These are phyloP conservation scores for Pseudococcus viburni DNA, from an alignment of 2,888 invertebrate species.

Conservation along the genomic window DNA sequence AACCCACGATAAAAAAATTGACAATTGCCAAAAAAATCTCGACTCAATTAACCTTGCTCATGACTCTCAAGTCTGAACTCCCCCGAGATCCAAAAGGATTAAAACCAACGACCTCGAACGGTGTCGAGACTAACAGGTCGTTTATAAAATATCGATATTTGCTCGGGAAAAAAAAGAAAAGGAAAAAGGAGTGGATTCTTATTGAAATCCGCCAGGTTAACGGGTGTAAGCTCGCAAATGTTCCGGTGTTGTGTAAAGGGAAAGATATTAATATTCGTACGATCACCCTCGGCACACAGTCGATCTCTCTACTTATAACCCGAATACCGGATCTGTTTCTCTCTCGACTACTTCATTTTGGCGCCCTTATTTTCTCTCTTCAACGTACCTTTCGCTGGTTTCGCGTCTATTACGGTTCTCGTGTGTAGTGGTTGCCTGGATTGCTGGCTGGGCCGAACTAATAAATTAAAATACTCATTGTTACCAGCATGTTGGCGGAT, in stretches of 20 bases:
- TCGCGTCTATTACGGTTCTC: background rate
- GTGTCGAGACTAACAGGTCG: conserved; percentile 17
- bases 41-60: no score
- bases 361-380: conserved; percentile 51
- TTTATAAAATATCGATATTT: conserved; percentile 9
- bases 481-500: conserved; percentile 51
- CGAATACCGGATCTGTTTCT: conserved; percentile 37
- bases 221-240: background rate
- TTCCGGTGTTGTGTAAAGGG: conserved; percentile 24
- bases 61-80: no score
- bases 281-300: conserved; percentile 24
- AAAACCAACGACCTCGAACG: background rate
- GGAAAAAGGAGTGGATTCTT: background rate
- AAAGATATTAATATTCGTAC: conserved; percentile 50
- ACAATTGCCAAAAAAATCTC: no score
- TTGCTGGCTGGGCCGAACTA: conserved; percentile 28
- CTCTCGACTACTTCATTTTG: conserved; percentile 40
- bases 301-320: conserved; percentile 39
- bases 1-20: no score
- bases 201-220: conserved; percentile 45
- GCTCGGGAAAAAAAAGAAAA: background rate
- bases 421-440: background rate
- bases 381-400: background rate
- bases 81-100: background rate
- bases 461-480: conserved; percentile 53